Evolutionary conservation across 2,888 invertebrate genomes (phyloP).

Genomic region (Amphipoea lucens): DNA sequence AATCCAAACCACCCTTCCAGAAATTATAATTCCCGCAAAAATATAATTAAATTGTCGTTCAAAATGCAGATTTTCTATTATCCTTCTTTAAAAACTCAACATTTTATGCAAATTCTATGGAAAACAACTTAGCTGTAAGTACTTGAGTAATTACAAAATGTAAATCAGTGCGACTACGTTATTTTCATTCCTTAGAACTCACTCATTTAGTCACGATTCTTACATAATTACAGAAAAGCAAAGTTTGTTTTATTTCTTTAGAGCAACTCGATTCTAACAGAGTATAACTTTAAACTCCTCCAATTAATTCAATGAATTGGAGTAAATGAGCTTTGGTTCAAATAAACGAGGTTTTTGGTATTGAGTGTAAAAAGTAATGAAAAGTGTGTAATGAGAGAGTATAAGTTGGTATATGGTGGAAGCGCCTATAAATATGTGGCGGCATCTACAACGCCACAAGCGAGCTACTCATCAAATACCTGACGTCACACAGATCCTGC

Average conservation of each 20-base stretch:
- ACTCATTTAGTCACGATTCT: constrained; percentile 20
- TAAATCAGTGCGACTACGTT: constrained; percentile 21
- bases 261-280: background rate
- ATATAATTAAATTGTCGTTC: constrained; percentile 4
- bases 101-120: constrained; percentile 27
- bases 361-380: background rate
- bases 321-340: constrained; percentile 13
- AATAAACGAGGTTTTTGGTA: background rate
- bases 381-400: background rate
- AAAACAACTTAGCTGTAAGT: constrained; percentile 27
- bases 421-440: background rate
- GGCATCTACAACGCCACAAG: too few species aligned
- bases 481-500: background rate
- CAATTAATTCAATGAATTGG: constrained; percentile 7
- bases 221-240: constrained; percentile 20
- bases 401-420: too few species aligned
- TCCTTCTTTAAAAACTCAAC: background rate
- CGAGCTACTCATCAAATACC: background rate
- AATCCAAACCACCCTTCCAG: background rate
- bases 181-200: constrained; percentile 23
- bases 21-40: background rate
- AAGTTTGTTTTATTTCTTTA: constrained; percentile 11
- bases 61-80: constrained; percentile 15
- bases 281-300: background rate
- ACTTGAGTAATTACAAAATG: constrained; percentile 46